Percentiles rank a stretch among this genome's conserved stretches.
Evolutionary conservation across 2,888 invertebrate species (phyloP).

Genomic region (Calameuta filiformis): DNA sequence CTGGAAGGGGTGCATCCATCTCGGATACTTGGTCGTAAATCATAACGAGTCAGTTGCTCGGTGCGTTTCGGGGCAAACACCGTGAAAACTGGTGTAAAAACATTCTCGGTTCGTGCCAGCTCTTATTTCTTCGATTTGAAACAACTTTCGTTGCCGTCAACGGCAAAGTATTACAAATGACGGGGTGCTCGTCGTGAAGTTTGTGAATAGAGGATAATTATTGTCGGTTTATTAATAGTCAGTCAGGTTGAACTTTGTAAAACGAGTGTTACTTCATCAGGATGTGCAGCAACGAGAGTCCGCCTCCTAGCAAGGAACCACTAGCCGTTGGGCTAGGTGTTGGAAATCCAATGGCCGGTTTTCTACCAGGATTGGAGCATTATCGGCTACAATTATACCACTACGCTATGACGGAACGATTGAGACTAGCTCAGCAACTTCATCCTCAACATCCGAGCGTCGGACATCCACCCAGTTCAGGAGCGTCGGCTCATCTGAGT

Average conservation of each 20-base stretch:
- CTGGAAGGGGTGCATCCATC: slow-evolving; percentile 1
- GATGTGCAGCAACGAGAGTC: slow-evolving; percentile 66
- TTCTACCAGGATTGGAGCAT: slow-evolving; percentile 76
- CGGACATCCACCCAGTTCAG: slow-evolving; percentile 40
- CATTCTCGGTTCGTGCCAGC: background rate
- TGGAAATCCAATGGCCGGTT: slow-evolving; percentile 55
- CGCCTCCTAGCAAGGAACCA: slow-evolving; percentile 55
- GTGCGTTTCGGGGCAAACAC: slow-evolving; percentile 48
- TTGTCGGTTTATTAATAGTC: background rate
- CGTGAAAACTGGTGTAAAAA: slow-evolving; percentile 22
- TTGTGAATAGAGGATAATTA: background rate
- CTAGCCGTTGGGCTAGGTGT: slow-evolving; percentile 51
- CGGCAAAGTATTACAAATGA: background rate
- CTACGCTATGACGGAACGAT: slow-evolving; percentile 86
- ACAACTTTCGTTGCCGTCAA: background rate
- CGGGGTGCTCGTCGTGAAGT: background rate
- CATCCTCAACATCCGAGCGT: slow-evolving; percentile 56
- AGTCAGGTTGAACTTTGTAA: background rate
- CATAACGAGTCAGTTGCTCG: slow-evolving; percentile 61
- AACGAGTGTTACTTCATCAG: background rate
- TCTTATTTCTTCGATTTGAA: background rate
- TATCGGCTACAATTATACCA: slow-evolving; percentile 88
- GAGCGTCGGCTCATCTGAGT: slow-evolving; percentile 40
- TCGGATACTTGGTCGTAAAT: slow-evolving; percentile 42
- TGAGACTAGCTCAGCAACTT: slow-evolving; percentile 71